Conservation (phyloP, 2,797 vertebrate species). For the Anomalospiza imberbis region DNA sequence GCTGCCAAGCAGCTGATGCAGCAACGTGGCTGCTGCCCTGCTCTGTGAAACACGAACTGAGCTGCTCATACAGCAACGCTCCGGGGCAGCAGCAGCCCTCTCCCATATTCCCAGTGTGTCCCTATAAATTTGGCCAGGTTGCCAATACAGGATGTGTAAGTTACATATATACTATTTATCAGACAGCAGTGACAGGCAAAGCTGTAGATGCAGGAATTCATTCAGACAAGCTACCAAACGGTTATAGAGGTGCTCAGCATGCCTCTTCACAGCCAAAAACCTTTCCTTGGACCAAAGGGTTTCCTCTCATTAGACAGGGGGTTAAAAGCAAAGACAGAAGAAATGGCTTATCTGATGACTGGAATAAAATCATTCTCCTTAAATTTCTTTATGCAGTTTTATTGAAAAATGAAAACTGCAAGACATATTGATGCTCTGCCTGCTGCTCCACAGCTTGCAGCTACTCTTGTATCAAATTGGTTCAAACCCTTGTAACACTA, state of each 20-base stretch:
- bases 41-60: background rate
- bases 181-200: background rate
- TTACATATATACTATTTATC: background rate
- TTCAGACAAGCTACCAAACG: background rate
- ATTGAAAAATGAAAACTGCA: background rate
- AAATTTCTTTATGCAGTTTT: background rate
- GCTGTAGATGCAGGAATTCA: background rate
- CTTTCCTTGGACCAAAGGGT: background rate
- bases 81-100: background rate
- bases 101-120: background rate
- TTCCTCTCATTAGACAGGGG: background rate
- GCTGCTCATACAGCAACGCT: accelerated
- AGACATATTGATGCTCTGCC: background rate
- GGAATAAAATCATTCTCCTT: background rate
- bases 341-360: background rate
- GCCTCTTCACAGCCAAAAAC: background rate
- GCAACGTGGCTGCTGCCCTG: background rate
- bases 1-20: background rate
- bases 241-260: background rate
- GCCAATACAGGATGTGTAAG: background rate
- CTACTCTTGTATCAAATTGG: background rate
- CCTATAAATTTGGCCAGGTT: background rate
- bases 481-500: background rate
- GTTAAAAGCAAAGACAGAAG: background rate
- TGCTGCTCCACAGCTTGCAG: background rate